These are phyloP conservation scores for Hystrix brachyura DNA, from an alignment of 2,113 vertebrate species.

Conservation along the genomic window DNA sequence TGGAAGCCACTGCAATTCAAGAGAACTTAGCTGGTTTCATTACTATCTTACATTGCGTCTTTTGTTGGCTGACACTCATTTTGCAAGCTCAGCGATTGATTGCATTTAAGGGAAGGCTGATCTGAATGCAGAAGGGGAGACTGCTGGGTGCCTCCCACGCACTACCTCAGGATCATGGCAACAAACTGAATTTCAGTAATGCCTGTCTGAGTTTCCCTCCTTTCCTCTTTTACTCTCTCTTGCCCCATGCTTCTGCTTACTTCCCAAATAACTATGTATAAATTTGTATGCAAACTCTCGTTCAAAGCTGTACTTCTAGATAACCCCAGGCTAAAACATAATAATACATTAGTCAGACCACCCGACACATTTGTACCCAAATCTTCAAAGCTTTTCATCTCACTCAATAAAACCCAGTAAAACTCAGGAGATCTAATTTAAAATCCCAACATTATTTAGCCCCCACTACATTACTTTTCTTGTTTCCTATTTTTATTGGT, in stretches of 20 bases:
- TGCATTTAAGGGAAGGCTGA: neutral
- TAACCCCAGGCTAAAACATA: neutral
- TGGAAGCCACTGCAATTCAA: neutral
- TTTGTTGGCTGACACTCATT: neutral
- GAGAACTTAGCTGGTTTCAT: neutral
- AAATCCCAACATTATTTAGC: neutral
- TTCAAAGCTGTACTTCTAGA: neutral
- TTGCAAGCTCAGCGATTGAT: neutral
- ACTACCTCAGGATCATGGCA: neutral
- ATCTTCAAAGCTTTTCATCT: neutral
- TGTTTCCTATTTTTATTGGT: neutral
- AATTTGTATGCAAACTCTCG: neutral
- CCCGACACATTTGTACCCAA: neutral
- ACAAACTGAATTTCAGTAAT: neutral
- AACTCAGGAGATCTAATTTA: neutral
- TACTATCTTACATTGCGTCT: neutral
- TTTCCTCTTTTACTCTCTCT: neutral
- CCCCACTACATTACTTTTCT: too few relatives aligned
- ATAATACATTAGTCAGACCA: neutral
- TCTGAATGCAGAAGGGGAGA: neutral
- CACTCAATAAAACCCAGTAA: neutral
- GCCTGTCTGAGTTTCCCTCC: neutral
- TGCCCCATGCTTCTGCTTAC: neutral
- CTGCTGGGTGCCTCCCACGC: too few relatives aligned
- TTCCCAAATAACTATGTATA: neutral